Percentiles rank a stretch among this genome's conserved stretches.
Conservation (phyloP, 2,113 vertebrate genomes). For the Prunella fulvescens region DNA sequence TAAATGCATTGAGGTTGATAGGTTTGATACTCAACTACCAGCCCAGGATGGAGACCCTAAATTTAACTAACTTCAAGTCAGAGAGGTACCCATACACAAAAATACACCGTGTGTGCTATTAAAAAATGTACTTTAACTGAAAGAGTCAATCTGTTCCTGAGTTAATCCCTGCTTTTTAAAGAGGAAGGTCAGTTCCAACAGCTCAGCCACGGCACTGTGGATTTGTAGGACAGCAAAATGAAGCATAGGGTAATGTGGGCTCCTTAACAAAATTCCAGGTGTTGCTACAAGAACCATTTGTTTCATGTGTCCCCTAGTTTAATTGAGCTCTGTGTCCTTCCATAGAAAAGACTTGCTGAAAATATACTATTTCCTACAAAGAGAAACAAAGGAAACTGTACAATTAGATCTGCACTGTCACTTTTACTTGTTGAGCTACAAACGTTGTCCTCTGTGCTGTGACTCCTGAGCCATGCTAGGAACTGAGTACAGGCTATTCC, state of each 20-base stretch:
- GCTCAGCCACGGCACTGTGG: not conserved
- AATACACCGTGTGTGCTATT: not conserved
- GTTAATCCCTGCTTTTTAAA: conserved; percentile 1
- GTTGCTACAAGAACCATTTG: not conserved
- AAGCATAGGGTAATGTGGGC: not conserved
- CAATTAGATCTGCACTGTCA: not conserved
- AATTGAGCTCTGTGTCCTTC: not conserved
- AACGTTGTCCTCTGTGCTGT: not conserved
- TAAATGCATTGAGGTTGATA: not conserved
- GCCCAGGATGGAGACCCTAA: not conserved
- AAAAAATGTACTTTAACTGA: not conserved
- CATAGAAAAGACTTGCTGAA: not conserved
- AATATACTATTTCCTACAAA: not conserved
- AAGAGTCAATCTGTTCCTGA: not conserved
- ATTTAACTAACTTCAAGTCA: not conserved
- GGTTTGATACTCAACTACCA: not conserved
- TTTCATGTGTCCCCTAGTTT: not conserved
- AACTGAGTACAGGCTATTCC: not conserved
- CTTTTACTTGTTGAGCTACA: not conserved
- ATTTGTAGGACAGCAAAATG: not conserved
- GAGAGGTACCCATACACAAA: not conserved
- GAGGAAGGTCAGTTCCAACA: not conserved
- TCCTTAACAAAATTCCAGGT: not conserved
- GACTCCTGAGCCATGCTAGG: not conserved
- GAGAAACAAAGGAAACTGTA: not conserved